Base-by-base conservation (phyloP, 1,140 invertebrate genomes). In the Scylla paramamosain region DNA sequence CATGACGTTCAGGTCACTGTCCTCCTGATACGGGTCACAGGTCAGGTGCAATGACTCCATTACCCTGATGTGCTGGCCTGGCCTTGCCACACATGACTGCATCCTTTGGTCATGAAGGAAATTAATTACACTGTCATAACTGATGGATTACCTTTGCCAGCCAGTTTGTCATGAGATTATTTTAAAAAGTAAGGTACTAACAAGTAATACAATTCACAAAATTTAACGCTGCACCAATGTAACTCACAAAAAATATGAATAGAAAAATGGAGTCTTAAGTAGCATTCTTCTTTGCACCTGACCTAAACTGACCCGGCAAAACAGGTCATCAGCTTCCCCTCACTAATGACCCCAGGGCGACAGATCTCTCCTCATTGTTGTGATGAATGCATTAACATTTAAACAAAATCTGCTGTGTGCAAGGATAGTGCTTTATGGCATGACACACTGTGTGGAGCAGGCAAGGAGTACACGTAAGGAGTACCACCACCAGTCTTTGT, bases 281-380 rank as follows among this genome's bases (percentile, higher is more conserved):
- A 83, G 46, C 48, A 45, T 20, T 48, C 67, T 77, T 90, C 29
- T 90, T 46, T 95, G 94, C 91, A 95, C 94, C 94, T 92, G 94
- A 95, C 94, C 94, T 92, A 45, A 87, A 39, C 29, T 95, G 94
- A 95, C 94, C 94, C 94, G 89, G 32, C 45, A 48, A 88, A 84
- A 92, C 94, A 95, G 94, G 94, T 95, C 94, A 95, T 95, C 94
- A 95, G 94, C 93, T 95, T 92, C 94, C 94, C 94, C 91, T 92
- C 91, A 95, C 94, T 95, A 95, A 95, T 95, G 94, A 95, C 94
- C 94, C 84, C 91, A 95, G 94, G 94, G 94, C 94, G 94, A 92
- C 31, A 95, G 94, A 91, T 95, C 94, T 95, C 94, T 52, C 91
- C 91, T 95, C 91, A 88, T 48, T 89, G 29, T 83, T 92, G 90